Percentiles rank a stretch among this genome's conserved stretches.
phyloP scores from a whole-genome alignment of 2,113 vertebrate genomes.

The Aleadryas rufinucha region DNA sequence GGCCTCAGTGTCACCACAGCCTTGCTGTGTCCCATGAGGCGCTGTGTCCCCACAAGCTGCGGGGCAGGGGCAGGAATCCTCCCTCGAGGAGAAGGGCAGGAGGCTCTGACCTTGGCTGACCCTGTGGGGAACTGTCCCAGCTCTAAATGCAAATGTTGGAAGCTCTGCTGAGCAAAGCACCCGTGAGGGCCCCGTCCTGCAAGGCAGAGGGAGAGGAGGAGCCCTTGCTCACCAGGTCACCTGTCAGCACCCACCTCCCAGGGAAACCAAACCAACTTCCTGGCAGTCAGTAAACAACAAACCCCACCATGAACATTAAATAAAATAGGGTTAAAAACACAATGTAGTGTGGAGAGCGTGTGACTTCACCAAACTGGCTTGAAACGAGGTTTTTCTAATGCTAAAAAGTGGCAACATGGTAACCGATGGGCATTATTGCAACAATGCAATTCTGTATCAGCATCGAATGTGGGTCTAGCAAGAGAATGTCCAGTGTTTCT shows the following conservation, averaged over 20 bases:
- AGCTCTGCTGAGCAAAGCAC: neutral
- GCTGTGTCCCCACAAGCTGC: neutral
- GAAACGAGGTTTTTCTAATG: neutral
- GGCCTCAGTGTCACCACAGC: rapidly evolving
- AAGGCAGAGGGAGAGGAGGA: neutral
- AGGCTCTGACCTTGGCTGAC: neutral
- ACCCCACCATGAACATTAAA: neutral
- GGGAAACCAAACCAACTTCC: neutral
- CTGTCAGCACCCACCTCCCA: neutral
- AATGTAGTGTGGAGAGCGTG: neutral
- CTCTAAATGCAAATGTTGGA: neutral
- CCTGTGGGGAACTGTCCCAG: neutral
- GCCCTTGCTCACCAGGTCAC: neutral
- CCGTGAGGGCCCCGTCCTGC: neutral
- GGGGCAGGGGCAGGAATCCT: neutral
- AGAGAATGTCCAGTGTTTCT: constrained; percentile 56
- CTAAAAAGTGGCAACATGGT: neutral
- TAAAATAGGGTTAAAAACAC: neutral
- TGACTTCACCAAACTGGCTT: neutral
- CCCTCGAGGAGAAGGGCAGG: neutral
- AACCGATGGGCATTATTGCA: neutral
- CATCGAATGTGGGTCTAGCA: neutral
- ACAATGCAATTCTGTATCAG: neutral
- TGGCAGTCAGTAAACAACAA: neutral
- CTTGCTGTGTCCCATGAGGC: rapidly evolving